Evolutionary conservation across 2,113 vertebrate genomes (phyloP).

Genomic region (Solenodon paradoxus): DNA sequence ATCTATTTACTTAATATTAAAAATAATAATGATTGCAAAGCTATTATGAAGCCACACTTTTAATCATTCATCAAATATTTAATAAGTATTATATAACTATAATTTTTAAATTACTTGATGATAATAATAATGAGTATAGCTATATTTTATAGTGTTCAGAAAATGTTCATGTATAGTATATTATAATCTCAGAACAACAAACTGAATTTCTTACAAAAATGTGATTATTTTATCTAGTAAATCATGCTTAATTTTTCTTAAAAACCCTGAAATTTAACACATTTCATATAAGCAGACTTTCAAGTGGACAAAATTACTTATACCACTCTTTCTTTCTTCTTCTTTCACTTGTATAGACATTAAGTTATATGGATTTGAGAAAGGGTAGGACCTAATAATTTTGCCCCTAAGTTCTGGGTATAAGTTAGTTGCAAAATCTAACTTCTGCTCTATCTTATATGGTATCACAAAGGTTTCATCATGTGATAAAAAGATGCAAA

Average conservation of each 20-base stretch:
- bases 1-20: background rate
- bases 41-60: background rate
- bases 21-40: background rate
- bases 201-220: background rate
- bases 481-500: background rate
- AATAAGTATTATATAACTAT: background rate
- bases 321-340: background rate
- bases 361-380: background rate
- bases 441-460: background rate
- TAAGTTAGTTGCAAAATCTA: background rate
- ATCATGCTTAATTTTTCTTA: background rate
- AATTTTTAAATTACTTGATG: too few relatives aligned
- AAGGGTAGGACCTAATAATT: background rate
- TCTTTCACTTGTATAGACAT: background rate
- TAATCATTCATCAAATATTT: background rate
- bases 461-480: background rate
- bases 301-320: background rate
- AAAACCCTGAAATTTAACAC: background rate
- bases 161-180: background rate
- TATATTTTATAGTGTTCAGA: background rate
- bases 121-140: too few relatives aligned
- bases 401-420: background rate
- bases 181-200: background rate
- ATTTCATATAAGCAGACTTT: background rate
- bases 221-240: background rate